Percentiles rank a stretch among this genome's conserved stretches.
Conservation (phyloP, 2,888 invertebrate genomes). For the Parascotia fuliginaria region DNA sequence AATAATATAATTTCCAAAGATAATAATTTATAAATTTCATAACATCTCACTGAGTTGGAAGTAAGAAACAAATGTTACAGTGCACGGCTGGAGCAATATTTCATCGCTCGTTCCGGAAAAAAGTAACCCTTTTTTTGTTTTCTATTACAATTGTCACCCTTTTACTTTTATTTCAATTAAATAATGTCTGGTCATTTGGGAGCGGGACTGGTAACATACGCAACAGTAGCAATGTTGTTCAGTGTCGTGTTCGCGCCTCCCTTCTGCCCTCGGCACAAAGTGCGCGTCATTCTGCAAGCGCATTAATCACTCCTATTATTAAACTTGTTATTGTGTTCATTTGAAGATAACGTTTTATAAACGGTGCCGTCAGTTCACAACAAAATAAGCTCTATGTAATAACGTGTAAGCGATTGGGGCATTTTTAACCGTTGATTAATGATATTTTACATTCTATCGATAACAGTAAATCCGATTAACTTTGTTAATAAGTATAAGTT, state of each 20-base stretch:
- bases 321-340: conserved; percentile 85
- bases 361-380: conserved; percentile 82
- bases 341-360: conserved; percentile 84
- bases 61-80: conserved; percentile 81
- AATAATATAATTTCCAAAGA: background rate
- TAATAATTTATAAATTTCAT: conserved; percentile 11
- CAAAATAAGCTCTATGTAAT: conserved; percentile 84
- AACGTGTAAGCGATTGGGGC: conserved; percentile 76
- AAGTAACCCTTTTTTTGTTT: conserved; percentile 81
- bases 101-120: conserved; percentile 76
- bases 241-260: conserved; percentile 75
- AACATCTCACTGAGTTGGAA: conserved; percentile 39
- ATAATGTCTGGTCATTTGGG: conserved; percentile 86
- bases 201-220: conserved; percentile 43
- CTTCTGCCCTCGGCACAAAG: conserved; percentile 66
- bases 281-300: conserved; percentile 83
- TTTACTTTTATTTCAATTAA: conserved; percentile 84
- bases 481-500: conserved; percentile 21
- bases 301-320: conserved; percentile 85
- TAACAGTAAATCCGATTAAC: conserved; percentile 62
- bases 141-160: conserved; percentile 85
- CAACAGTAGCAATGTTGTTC: conserved; percentile 36
- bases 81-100: conserved; percentile 83
- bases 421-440: conserved; percentile 74
- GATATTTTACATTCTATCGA: conserved; percentile 46